A percentile compares a stretch with the other conserved stretches of the same genome.
phyloP scores from a whole-genome alignment of 2,113 vertebrate species.

The Atractosteus spatula region DNA sequence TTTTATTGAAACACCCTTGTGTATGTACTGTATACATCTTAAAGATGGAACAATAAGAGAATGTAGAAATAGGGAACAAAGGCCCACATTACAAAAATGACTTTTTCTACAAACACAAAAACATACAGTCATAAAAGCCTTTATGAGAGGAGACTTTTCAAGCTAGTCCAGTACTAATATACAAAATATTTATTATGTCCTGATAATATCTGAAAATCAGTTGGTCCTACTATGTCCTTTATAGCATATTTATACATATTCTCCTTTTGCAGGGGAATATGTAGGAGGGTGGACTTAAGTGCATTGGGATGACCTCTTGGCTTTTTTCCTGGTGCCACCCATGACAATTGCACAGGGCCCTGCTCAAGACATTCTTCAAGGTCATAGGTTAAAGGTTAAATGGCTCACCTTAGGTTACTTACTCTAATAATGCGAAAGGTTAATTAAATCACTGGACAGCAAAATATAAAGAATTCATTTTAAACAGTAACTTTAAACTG shows the following conservation, averaged over 20 bases:
- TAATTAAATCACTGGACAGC: conserved; percentile 77
- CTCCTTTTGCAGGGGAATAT: conserved; percentile 1
- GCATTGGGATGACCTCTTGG: conserved; percentile 67
- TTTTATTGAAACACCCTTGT: too few species aligned
- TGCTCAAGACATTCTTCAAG: conserved; percentile 69
- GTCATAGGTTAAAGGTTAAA: conserved; percentile 70
- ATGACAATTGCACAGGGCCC: conserved; percentile 65
- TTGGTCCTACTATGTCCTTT: conserved; percentile 52
- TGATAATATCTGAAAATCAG: conserved; percentile 50
- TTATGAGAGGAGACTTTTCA: conserved; percentile 40
- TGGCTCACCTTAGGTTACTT: conserved; percentile 73
- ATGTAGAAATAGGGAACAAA: too few species aligned
- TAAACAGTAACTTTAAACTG: conserved; percentile 32
- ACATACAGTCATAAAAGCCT: too few species aligned
- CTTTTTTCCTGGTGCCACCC: conserved; percentile 63
- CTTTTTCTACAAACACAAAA: too few species aligned
- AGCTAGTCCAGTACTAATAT: conserved; percentile 52
- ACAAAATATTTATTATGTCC: conserved; percentile 61
- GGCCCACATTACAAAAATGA: too few species aligned
- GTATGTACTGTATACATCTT: too few species aligned
- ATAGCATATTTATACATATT: conserved; percentile 39
- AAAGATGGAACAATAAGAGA: too few species aligned
- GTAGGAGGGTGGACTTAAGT: conserved; percentile 49
- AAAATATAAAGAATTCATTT: conserved; percentile 41
- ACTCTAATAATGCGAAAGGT: conserved; percentile 68